phyloP scores from a whole-genome alignment of 1,140 invertebrate genomes.

The Panulirus ornatus region DNA sequence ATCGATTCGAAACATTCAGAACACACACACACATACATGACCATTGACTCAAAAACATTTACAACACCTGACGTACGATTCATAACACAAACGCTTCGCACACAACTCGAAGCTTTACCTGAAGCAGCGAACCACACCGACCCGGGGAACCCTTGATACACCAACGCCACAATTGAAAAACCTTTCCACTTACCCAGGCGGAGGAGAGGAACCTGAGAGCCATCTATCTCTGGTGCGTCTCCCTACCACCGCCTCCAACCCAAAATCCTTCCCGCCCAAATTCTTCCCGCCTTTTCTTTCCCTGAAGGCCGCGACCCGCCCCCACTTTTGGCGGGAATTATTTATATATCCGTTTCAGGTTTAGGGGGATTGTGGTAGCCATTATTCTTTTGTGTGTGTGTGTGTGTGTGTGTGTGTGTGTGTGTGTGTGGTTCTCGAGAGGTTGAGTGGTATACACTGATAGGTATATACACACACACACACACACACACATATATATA shows the following conservation, averaged over 20 bases:
- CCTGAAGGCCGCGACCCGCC: slow-evolving; percentile 10
- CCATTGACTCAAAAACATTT: not conserved
- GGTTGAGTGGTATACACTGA: too few relatives aligned
- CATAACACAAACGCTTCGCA: not conserved
- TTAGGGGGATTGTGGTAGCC: slow-evolving; percentile 6
- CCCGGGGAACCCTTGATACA: not conserved
- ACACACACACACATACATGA: not conserved
- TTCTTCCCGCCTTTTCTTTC: slow-evolving; percentile 13
- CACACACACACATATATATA: too few relatives aligned
- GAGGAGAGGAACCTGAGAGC: slow-evolving; percentile 1
- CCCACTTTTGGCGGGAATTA: slow-evolving; percentile 21
- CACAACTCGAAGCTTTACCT: too few relatives aligned
- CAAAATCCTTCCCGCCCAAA: slow-evolving; percentile 2
- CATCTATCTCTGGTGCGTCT: not conserved
- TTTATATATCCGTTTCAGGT: slow-evolving; percentile 23
- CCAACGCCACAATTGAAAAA: slow-evolving; percentile 1
- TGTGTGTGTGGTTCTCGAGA: not conserved
- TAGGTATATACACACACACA: too few relatives aligned
- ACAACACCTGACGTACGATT: not conserved
- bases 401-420: not conserved
- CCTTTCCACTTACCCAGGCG: not conserved
- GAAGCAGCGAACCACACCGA: too few relatives aligned
- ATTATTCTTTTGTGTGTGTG: not conserved
- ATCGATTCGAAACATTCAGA: too few relatives aligned
- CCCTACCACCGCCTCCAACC: not conserved